phyloP scores from a whole-genome alignment of 2,888 invertebrate species.

The Branchipolynoe longqiensis region DNA sequence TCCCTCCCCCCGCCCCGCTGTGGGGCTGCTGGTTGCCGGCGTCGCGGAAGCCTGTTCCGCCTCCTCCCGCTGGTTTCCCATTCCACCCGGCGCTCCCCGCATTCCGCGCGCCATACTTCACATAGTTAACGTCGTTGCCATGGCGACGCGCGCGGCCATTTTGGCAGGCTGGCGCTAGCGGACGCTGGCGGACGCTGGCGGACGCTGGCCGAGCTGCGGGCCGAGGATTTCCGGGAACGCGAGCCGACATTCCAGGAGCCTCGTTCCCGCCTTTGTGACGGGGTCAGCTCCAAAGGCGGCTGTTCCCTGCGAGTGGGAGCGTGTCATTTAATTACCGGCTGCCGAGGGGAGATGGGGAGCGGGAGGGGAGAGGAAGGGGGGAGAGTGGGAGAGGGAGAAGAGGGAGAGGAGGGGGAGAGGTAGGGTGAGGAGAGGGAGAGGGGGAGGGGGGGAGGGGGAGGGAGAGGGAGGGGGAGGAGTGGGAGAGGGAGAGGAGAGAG shows the following conservation, averaged over 20 bases:
- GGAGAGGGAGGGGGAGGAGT: no score
- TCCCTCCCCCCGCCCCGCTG: conserved; percentile 38
- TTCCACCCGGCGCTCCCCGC: neutral
- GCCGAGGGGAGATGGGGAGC: no score
- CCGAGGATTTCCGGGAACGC: conserved; percentile 35
- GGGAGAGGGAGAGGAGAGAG: no score
- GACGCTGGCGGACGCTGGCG: neutral
- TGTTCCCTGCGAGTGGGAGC: conserved; percentile 32
- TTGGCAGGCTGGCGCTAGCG: neutral
- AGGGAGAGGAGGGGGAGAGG: no score
- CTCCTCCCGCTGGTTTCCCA: conserved; percentile 35
- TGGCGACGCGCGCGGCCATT: conserved; percentile 44
- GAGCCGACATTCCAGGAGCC: neutral
- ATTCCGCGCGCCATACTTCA: conserved; percentile 47
- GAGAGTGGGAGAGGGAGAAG: no score
- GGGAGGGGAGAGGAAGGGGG: no score
- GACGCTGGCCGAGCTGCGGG: neutral
- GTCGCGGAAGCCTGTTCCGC: neutral
- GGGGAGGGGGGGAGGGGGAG: no score
- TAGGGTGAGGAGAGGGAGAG: no score
- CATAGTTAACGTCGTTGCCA: conserved; percentile 54
- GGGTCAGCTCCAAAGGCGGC: conserved; percentile 45
- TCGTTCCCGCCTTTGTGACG: conserved; percentile 44
- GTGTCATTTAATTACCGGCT: conserved; percentile 32
- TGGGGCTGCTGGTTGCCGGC: neutral